These are phyloP conservation scores for Ornithoptera alexandrae DNA, from an alignment of 2,888 invertebrate species.

Conservation along the genomic window DNA sequence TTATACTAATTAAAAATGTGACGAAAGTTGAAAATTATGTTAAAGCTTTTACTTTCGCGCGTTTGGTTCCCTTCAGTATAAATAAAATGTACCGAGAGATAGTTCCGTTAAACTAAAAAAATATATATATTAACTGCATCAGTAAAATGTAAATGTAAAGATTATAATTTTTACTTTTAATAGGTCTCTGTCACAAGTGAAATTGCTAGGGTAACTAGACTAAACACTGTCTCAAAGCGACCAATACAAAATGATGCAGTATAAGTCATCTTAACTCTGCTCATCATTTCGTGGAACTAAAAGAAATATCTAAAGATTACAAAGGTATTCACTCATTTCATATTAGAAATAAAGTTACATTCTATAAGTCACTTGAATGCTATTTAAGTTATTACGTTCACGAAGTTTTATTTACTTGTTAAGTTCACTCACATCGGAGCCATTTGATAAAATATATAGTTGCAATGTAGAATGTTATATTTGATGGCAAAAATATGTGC, in stretches of 20 bases:
- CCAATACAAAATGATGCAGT: too few species aligned
- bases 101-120: too few species aligned
- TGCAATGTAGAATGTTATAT: constrained; percentile 2
- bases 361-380: neutral
- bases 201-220: too few species aligned
- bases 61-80: neutral
- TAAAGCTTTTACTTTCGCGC: neutral
- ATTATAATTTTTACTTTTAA: too few species aligned
- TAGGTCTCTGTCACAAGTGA: too few species aligned
- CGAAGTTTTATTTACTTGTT: neutral
- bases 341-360: neutral
- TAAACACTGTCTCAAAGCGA: too few species aligned
- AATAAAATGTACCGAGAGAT: neutral
- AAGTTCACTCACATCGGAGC: neutral
- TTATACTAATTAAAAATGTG: neutral
- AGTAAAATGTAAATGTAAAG: too few species aligned
- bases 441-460: constrained; percentile 1
- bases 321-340: too few species aligned
- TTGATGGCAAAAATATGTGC: constrained; percentile 21
- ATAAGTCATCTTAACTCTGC: too few species aligned
- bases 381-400: neutral
- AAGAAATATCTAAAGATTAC: too few species aligned
- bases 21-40: neutral
- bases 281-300: too few species aligned
- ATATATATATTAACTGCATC: too few species aligned